Evolutionary conservation across 2,888 invertebrate genomes (phyloP), one percentile per base, ranked within the genome.

Genomic region (Lasioglossum villosulum): DNA sequence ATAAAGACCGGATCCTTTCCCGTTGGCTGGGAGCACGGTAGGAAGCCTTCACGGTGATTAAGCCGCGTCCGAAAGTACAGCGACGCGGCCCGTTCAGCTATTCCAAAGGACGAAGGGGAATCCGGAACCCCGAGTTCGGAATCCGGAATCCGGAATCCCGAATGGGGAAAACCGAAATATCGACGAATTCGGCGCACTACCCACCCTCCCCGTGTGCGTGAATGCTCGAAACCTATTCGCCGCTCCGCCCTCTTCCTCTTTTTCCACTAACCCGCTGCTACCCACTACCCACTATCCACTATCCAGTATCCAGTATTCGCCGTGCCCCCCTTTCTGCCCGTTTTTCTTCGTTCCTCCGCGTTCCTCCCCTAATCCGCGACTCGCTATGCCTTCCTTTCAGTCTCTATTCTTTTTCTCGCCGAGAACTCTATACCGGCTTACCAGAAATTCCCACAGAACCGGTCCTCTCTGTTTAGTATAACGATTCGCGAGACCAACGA

Each of bases 131-230:
- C 34, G 83, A 66, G 66, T 37, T 37, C 66, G 45, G 80, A 83
- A 83, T 45, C 45, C 68, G 68, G 83, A 79, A 78, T 37, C 48
- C 68, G 68, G 80, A 84, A 84, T 48, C 59, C 82, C 78, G 80
- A 84, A 84, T 48, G 88, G 90, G 91, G 92, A 88, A 91, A 91
- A 92, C 88, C 90, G 92, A 93, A 93, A 93, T 93, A 93, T 93
- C 93, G 93, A 93, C 89, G 91, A 90, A 86, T 89, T 84, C 84
- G 77, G 72, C 89, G 90, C 90, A 87, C 87, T 86, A 85, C 83
- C 83, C 85, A 89, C 90, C 87, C 81, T 30, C 56, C 66, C 19
- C 77, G 75, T 80, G 82, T 85, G 77, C 74, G 77, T 89, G 90
- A 84, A 91, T 90, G 90, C 91, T 91, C 86, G 89, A 90, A 91